These are phyloP conservation scores for Sminthurides aquaticus DNA, from an alignment of 2,888 invertebrate species.

Conservation along the genomic window DNA sequence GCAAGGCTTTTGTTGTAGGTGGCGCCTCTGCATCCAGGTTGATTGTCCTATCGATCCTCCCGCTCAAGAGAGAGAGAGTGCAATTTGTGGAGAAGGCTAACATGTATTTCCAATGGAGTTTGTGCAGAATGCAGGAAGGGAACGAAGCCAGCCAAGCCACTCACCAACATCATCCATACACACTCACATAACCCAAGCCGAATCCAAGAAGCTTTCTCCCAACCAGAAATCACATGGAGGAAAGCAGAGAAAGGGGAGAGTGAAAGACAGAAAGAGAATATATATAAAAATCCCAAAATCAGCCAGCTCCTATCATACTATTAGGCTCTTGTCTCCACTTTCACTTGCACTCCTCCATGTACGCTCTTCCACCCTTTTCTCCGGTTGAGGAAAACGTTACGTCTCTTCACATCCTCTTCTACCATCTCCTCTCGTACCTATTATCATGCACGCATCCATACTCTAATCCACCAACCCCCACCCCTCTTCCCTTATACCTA, in stretches of 20 bases:
- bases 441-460: too few relatives aligned
- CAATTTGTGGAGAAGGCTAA: background rate
- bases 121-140: background rate
- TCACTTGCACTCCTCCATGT: background rate
- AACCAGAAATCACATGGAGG: too few relatives aligned
- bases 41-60: background rate
- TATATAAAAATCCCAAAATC: background rate
- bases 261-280: too few relatives aligned
- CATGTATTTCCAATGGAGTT: background rate
- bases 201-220: too few relatives aligned
- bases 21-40: background rate
- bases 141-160: background rate
- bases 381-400: background rate
- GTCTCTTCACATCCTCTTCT: background rate
- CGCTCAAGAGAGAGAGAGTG: background rate
- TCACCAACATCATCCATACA: background rate
- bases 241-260: too few relatives aligned
- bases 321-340: background rate
- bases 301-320: background rate
- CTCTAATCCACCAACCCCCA: too few relatives aligned
- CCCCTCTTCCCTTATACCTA: background rate
- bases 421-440: background rate
- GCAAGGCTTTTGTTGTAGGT: background rate
- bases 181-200: too few relatives aligned
- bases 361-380: background rate